Base-by-base conservation (phyloP, 1,140 invertebrate species). In the Sitobion miscanthi region DNA sequence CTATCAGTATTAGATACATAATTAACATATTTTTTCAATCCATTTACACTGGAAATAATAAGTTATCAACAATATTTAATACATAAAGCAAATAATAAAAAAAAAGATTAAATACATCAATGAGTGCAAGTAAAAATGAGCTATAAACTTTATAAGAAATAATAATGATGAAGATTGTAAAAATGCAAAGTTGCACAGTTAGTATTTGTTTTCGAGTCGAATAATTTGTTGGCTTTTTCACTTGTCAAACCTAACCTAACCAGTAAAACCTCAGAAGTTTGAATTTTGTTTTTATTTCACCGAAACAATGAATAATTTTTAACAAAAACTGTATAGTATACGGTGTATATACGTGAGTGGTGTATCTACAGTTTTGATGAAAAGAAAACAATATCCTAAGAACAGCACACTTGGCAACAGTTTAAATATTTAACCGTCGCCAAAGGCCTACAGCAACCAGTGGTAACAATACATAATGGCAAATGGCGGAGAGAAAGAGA, bases 391-490 rank as follows among this genome's bases (percentile, higher is more conserved):
- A 92, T 83, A 92, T 83, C 8, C 91, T 77, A 42, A 82, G 42
- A 91, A 83, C 91, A 91, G 77, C 91, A 92, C 47, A 92, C 62
- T 82, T 42, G 77, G 82, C n/a, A 30, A 77, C 77, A 92, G n/a
- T 49, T 93, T 93, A 93, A 93, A 93, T 93, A 93, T 93, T 93
- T 93, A 86, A 93, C 82, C 91, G 82, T 93, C 35, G 91, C 91
- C 91, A 93, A 54, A 54, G 91, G 82, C 77, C 42, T 93, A 82
- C 49, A 85, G 83, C 38, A 47, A 20, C 14, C 35, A 93, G 35
- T 93, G 49, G 82, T 92, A 92, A 92, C 47, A 93, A 93, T 93
- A 93, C 82, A 93, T 86, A 85, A 86, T 85, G 38, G 91, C 62
- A 38, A 90, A 45, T n/a, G 23, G n/a, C 3, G 20, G 11, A 25